Percentiles rank a stretch among this genome's conserved stretches.
These are phyloP conservation scores for Anthopleura sola DNA, from an alignment of 64 coral and sea anemone species.

Conservation along the genomic window DNA sequence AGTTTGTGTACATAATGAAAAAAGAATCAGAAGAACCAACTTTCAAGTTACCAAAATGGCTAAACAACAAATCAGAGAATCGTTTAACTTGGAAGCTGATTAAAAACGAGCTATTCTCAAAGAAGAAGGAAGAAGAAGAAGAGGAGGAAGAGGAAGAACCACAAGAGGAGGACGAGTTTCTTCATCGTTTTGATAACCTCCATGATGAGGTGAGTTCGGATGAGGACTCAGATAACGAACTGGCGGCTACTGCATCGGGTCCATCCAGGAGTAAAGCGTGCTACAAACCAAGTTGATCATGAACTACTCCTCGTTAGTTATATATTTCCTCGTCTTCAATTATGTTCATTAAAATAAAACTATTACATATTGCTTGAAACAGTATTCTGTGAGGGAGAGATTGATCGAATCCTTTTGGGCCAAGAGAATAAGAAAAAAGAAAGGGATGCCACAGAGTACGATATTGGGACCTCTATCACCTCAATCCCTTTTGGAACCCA, in stretches of 20 bases:
- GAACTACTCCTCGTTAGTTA: too few species aligned
- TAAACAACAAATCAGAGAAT: background rate
- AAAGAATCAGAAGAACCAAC: slow-evolving; percentile 60
- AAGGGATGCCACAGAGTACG: too few species aligned
- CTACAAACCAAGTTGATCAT: background rate
- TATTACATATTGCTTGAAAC: too few species aligned
- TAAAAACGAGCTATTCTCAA: slow-evolving; percentile 56
- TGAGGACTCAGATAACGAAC: slow-evolving; percentile 31
- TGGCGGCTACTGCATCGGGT: background rate
- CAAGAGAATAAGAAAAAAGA: too few species aligned
- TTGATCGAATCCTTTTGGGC: too few species aligned
- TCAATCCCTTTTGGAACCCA: too few species aligned
- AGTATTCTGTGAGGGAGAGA: too few species aligned
- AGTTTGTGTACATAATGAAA: slow-evolving; percentile 64
- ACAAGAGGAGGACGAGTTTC: slow-evolving; percentile 23
- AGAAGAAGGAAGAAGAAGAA: slow-evolving; percentile 6
- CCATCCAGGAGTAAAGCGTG: background rate
- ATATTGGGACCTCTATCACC: too few species aligned
- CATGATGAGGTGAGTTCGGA: slow-evolving; percentile 51
- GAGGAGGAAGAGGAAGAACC: slow-evolving; percentile 19
- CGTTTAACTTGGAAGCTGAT: slow-evolving; percentile 61
- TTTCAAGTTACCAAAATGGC: slow-evolving; percentile 15
- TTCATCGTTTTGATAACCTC: slow-evolving; percentile 47
- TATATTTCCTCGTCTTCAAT: too few species aligned
- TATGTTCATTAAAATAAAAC: too few species aligned